Evolutionary conservation across 2,888 invertebrate species (phyloP).

Genomic region (Operophtera brumata): DNA sequence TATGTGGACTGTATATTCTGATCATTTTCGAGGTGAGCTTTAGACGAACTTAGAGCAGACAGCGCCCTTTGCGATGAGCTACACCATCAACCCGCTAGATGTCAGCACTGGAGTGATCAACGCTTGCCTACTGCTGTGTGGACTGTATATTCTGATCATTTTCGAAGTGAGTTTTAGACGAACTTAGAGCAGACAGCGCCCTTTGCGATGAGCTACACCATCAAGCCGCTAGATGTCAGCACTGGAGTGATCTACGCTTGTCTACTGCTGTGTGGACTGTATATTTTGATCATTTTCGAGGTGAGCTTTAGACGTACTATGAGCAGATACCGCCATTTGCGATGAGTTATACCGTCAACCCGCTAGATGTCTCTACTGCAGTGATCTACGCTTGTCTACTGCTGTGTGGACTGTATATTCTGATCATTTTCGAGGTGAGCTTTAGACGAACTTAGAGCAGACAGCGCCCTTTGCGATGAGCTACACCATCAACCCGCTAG

Average conservation of each 20-base stretch:
- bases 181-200: constrained; percentile 50
- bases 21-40: constrained; percentile 93
- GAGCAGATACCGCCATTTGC: constrained; percentile 53
- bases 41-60: constrained; percentile 44
- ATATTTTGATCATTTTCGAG: constrained; percentile 92
- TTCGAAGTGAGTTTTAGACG: constrained; percentile 87
- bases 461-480: constrained; percentile 59
- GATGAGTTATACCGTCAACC: constrained; percentile 80
- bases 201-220: constrained; percentile 74
- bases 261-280: constrained; percentile 86
- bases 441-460: constrained; percentile 40
- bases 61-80: constrained; percentile 64
- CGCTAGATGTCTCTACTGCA: constrained; percentile 84
- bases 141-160: constrained; percentile 89
- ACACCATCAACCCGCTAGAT: constrained; percentile 83
- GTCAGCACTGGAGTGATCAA: constrained; percentile 85
- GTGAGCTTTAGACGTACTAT: constrained; percentile 74
- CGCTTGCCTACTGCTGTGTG: constrained; percentile 85
- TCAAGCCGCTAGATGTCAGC: constrained; percentile 82
- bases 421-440: constrained; percentile 92
- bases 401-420: constrained; percentile 86
- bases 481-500: constrained; percentile 83
- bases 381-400: constrained; percentile 87
- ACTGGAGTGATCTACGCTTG: constrained; percentile 88
- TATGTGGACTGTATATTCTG: constrained; percentile 87